Evolutionary conservation across 2,797 vertebrate genomes (phyloP), one percentile per base, ranked within the genome.

Genomic region (Xenops minutus): DNA sequence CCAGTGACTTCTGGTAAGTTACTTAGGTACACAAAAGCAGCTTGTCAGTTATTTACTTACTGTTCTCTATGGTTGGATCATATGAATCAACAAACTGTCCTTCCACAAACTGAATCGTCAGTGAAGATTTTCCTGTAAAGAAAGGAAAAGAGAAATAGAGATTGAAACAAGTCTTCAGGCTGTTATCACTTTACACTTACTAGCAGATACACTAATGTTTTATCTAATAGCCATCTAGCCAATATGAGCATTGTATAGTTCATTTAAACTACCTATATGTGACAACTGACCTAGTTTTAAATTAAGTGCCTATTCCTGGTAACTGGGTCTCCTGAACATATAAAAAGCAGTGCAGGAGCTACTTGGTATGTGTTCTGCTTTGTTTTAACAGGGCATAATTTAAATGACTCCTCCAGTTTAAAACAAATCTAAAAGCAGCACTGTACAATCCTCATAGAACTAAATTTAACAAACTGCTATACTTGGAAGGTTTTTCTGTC

Each of bases 41-140:
- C 18, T 44, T 66, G 71, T 29, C 67, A 88, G 41, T 39, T 67
- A 39, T 80, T 89, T 91, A 99, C 99, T 99, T 98, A 99, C 99
- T 99, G 98, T 99, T 99, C 98, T 99, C 99, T 98, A 99, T 99
- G 97, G 99, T 99, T 79, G 99, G 99, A 97, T 99, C 99, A 81
- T 99, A 99, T 7, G 99, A 99, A 97, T 99, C 99, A 89, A 99
- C 99, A 97, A 99, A 99, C 97, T 99, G 99, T 96, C 99, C 99
- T 98, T 99, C 99, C 95, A 99, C 99, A 97, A 99, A 99, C 98
- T 99, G 99, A 97, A 99, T 99, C 4, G 99, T 99, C 98, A 99
- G 97, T 84, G 99, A 99, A 80, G 99, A 99, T 98, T 99, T 99
- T 98, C 99, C 99, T 99, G 97, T 43, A 96, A 96, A 97, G 54